Evolutionary conservation across 2,888 invertebrate genomes (phyloP), one percentile per base, ranked within the genome.

Genomic region (Dicranocentrus wangi): DNA sequence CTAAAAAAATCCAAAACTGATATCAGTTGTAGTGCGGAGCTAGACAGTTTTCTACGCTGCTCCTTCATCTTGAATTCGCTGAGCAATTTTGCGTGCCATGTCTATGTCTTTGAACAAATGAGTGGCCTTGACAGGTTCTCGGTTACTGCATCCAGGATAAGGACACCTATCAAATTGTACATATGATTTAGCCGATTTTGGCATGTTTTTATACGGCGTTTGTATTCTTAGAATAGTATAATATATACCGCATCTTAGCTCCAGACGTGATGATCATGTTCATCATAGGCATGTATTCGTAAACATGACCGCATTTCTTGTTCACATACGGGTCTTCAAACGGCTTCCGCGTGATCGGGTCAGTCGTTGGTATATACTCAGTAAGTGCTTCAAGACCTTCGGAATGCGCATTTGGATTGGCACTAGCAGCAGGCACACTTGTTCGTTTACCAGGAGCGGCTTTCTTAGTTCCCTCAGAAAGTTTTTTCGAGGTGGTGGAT

Each of bases 241-340:
- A 23, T 5, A 55, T 25, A 1, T 25, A 58, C 58, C 13, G 23
- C 5, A 25, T 58, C 25, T 58, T 58, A 2, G 2, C 19, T n/a
- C 58, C 25, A 7, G 58, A 27, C 1, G 25, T 58, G 58, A 27
- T 58, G 47, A 58, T 23, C 23, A 83, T 25, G 47, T 82, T 71
- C 25, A 75, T 19, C 19, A 85, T 83, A 13, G 83, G 42, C 7
- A 55, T 60, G 21, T 82, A 71, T 2, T 83, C 85, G 58, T 84
- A 85, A 43, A 85, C 78, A 53, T 85, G 85, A 17, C 75, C 75
- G 65, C 85, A 85, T 2, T 43, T 63, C 10, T 60, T 72, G 66
- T 83, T 85, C 32, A 70, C 61, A 1, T 81, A 65, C 0, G 85
- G 84, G 39, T 84, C 78, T 10, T 25, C 66, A 2, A 85, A 53